These are phyloP conservation scores for Opisthograptis luteolata DNA, from an alignment of 2,888 invertebrate genomes.

Conservation along the genomic window DNA sequence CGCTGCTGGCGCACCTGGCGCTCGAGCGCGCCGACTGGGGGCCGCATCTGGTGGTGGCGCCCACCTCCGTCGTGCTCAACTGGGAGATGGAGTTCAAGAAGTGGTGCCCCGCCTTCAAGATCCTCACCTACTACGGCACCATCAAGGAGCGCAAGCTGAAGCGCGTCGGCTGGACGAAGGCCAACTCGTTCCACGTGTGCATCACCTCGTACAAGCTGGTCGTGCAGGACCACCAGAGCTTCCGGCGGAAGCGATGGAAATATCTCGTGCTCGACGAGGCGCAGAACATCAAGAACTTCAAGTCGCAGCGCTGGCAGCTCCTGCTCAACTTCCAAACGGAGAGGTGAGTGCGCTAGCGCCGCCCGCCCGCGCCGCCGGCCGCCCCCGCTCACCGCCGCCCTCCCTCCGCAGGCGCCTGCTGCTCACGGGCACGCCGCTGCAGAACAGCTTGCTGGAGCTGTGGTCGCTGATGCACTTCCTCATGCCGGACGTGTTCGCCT, in stretches of 20 bases:
- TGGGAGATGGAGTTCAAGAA: conserved; percentile 99
- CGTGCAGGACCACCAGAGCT: conserved; percentile 99
- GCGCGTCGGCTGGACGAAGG: conserved; percentile 98
- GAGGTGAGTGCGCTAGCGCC: conserved; percentile 81
- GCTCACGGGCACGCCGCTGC: conserved; percentile 97
- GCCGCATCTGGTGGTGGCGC: conserved; percentile 99
- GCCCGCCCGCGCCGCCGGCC: background rate
- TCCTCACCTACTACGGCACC: conserved; percentile 98
- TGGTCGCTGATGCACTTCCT: conserved; percentile 99
- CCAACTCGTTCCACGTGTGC: conserved; percentile 99
- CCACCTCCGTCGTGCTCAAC: conserved; percentile 99
- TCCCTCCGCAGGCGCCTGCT: conserved; percentile 88
- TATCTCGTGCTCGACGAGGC: conserved; percentile 99
- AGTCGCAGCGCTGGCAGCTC: conserved; percentile 99
- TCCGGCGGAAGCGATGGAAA: conserved; percentile 98
- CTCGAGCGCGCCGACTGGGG: conserved; percentile 98
- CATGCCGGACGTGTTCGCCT: conserved; percentile 98
- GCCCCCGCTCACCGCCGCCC: background rate
- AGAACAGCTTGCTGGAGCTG: conserved; percentile 97
- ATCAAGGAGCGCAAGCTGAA: conserved; percentile 97
- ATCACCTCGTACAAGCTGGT: conserved; percentile 99
- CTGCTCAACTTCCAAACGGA: conserved; percentile 97
- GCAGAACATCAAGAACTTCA: conserved; percentile 99
- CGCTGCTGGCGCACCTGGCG: conserved; percentile 96
- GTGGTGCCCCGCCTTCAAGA: conserved; percentile 99